These are phyloP conservation scores for Dasysyrphus tricinctus DNA, from an alignment of 2,888 invertebrate species.

Conservation along the genomic window DNA sequence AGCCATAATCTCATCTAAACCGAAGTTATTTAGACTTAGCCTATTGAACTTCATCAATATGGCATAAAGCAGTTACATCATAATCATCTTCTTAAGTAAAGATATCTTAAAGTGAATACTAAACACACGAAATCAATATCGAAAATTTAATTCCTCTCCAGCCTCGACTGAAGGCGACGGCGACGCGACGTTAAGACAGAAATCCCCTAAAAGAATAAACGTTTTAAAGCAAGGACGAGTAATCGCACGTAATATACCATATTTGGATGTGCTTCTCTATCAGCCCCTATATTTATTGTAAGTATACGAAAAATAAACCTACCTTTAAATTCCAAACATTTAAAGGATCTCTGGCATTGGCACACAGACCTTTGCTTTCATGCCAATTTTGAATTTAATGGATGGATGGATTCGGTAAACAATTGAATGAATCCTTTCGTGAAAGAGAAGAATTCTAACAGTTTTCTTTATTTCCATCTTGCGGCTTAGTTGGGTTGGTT, in stretches of 20 bases:
- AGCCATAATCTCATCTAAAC: too few species aligned
- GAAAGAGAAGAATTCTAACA: not conserved
- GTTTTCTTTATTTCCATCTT: conserved; percentile 11
- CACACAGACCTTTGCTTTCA: conserved; percentile 10
- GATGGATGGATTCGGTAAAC: not conserved
- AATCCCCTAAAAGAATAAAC: not conserved
- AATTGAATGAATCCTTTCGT: conserved; percentile 27
- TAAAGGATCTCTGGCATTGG: conserved; percentile 26
- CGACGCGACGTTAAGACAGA: too few species aligned
- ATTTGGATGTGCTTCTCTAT: not conserved
- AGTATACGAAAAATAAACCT: not conserved
- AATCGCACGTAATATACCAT: conserved; percentile 12
- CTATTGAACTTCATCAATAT: too few species aligned
- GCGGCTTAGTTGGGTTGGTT: conserved; percentile 8
- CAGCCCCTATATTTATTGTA: conserved; percentile 11
- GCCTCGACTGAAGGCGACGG: too few species aligned
- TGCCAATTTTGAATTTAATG: conserved; percentile 26
- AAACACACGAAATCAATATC: too few species aligned
- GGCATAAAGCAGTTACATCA: too few species aligned
- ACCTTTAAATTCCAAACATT: conserved; percentile 14
- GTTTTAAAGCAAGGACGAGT: not conserved
- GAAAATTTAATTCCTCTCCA: too few species aligned
- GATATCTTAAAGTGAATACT: too few species aligned
- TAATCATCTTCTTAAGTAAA: too few species aligned
- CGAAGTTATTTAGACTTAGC: too few species aligned